Conservation (phyloP, 2,888 invertebrate genomes). For the Andricus quercusramuli region DNA sequence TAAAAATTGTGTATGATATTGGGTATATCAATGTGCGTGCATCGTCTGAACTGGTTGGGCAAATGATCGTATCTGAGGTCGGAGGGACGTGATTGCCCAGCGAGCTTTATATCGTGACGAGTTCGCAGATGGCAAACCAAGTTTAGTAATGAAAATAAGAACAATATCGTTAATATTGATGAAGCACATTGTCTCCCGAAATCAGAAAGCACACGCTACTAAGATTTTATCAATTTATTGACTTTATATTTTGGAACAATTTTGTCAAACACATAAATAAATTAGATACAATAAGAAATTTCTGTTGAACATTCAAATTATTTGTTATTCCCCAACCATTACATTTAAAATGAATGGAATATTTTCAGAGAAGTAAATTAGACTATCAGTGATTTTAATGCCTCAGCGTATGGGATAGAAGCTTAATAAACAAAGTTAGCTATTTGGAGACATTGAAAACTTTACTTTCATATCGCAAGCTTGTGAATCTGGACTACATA, state of each 20-base stretch:
- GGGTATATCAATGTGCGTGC: slow-evolving; percentile 53
- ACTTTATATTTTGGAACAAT: not conserved
- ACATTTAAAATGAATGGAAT: not conserved
- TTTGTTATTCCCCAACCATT: not conserved
- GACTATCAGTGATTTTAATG: slow-evolving; percentile 23
- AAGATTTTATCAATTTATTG: not conserved
- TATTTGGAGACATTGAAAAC: not conserved
- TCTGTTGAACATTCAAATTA: not conserved
- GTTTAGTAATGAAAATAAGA: slow-evolving; percentile 31
- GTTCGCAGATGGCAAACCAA: slow-evolving; percentile 46
- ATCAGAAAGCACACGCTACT: slow-evolving; percentile 5
- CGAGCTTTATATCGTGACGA: slow-evolving; percentile 48
- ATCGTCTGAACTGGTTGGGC: slow-evolving; percentile 48
- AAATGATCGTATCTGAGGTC: slow-evolving; percentile 51
- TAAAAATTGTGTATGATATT: slow-evolving; percentile 14
- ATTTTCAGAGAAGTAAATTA: not conserved
- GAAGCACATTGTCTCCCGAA: not conserved
- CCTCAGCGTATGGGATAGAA: not conserved
- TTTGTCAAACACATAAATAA: not conserved
- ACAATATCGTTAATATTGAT: slow-evolving; percentile 20
- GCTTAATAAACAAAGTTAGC: not conserved
- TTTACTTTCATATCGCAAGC: not conserved
- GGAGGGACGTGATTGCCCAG: slow-evolving; percentile 49
- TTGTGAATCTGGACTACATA: not conserved
- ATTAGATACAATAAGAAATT: not conserved